Percentiles rank a stretch among this genome's conserved stretches.
Evolutionary conservation across 2,888 invertebrate genomes (phyloP).

Genomic region (Acleris cristana): DNA sequence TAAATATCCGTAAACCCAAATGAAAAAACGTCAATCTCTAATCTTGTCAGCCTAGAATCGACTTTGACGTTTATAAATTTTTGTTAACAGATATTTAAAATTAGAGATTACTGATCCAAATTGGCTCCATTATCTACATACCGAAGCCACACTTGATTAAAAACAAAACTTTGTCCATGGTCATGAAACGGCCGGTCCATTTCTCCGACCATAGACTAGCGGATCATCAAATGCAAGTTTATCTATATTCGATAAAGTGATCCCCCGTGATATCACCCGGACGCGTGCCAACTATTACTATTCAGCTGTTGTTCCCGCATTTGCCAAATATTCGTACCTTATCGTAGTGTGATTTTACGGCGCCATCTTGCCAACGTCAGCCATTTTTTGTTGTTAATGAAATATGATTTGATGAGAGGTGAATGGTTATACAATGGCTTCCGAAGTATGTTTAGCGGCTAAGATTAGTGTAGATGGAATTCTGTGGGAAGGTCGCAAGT

Average conservation of each 20-base stretch:
- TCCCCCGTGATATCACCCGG: constrained; percentile 40
- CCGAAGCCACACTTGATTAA: too few species aligned
- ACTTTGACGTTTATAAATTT: too few species aligned
- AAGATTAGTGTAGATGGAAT: too few species aligned
- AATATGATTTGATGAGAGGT: not conserved
- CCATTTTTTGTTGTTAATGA: constrained; percentile 16
- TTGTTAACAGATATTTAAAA: too few species aligned
- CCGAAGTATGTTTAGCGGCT: too few species aligned
- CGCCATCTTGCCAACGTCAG: constrained; percentile 52
- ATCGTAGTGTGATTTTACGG: constrained; percentile 66
- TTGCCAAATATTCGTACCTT: constrained; percentile 77
- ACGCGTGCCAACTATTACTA: constrained; percentile 71
- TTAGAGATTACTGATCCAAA: too few species aligned
- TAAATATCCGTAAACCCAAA: too few species aligned
- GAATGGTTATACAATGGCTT: not conserved
- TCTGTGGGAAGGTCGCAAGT: too few species aligned
- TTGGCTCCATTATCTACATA: too few species aligned
- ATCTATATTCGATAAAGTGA: constrained; percentile 28
- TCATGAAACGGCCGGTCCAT: not conserved
- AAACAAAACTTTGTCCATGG: not conserved
- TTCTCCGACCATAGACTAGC: not conserved
- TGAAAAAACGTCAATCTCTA: too few species aligned
- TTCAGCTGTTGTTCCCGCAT: constrained; percentile 73
- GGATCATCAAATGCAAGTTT: constrained; percentile 20
- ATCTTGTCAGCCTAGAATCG: too few species aligned